phyloP scores from a whole-genome alignment of 2,888 invertebrate genomes.

The Stegophylla sp. region DNA sequence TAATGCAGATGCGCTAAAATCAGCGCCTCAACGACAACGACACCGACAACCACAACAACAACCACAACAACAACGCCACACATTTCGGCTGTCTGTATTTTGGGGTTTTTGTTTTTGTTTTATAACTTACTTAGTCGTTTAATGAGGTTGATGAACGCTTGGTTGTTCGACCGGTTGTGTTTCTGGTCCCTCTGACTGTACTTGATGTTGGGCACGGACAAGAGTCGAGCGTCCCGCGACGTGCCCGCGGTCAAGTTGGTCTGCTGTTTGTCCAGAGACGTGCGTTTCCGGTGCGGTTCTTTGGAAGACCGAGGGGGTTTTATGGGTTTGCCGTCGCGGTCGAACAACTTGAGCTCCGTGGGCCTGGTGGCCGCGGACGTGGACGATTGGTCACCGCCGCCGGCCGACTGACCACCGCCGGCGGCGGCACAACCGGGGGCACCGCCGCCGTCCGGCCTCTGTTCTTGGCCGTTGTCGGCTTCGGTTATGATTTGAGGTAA shows the following conservation, averaged over 20 bases:
- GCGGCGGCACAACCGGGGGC: constrained; percentile 1
- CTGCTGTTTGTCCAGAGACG: constrained; percentile 62
- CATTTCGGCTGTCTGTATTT: not conserved
- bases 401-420: constrained; percentile 5
- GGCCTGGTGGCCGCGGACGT: constrained; percentile 67
- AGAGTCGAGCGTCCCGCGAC: constrained; percentile 70
- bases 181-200: constrained; percentile 67
- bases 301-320: constrained; percentile 65
- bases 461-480: constrained; percentile 34
- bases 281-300: constrained; percentile 62
- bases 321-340: constrained; percentile 64
- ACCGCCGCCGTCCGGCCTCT: constrained; percentile 16
- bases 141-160: constrained; percentile 76
- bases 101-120: constrained; percentile 21
- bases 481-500: constrained; percentile 60
- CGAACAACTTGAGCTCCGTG: constrained; percentile 72
- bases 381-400: constrained; percentile 51
- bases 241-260: constrained; percentile 63
- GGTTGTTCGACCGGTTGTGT: constrained; percentile 63
- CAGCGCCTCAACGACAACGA: not conserved
- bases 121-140: constrained; percentile 85
- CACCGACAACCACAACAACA: not conserved
- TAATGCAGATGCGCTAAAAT: constrained; percentile 23
- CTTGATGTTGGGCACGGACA: constrained; percentile 78
- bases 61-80: not conserved